Evolutionary conservation across 2,113 vertebrate species (phyloP).

Genomic region (Lipotes vexillifer): DNA sequence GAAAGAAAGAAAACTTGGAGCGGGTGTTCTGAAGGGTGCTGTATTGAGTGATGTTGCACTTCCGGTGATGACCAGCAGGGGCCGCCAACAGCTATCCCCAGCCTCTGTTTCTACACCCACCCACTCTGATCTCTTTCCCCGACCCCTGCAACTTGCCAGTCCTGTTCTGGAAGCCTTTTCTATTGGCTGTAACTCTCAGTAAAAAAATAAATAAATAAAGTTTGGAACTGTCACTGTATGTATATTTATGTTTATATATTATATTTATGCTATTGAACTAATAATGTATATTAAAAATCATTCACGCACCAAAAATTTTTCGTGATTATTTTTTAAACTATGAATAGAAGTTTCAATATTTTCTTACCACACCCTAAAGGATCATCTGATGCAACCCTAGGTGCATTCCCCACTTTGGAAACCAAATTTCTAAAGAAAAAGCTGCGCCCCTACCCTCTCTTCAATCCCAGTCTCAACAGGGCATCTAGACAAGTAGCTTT

Average conservation of each 20-base stretch:
- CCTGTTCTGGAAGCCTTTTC: not conserved
- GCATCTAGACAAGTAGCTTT: not conserved
- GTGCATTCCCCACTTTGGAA: not conserved
- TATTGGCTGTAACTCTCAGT: not conserved
- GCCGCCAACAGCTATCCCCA: not conserved
- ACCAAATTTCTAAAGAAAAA: not conserved
- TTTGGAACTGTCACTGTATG: not conserved
- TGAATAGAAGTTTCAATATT: not conserved
- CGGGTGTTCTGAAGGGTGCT: fast-evolving
- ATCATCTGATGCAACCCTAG: not conserved
- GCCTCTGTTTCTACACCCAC: not conserved
- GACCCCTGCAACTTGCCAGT: fast-evolving
- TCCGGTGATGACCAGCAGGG: not conserved
- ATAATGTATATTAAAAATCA: not conserved
- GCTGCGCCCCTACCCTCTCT: no score
- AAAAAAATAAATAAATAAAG: not conserved
- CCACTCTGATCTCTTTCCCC: fast-evolving
- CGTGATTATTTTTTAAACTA: not conserved
- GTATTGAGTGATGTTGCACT: not conserved
- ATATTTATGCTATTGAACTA: not conserved
- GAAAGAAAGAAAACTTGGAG: not conserved
- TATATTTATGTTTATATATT: not conserved
- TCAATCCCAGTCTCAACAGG: not conserved
- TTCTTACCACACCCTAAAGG: not conserved
- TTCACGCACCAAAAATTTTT: not conserved